Evolutionary conservation across 2,797 vertebrate genomes (phyloP).

Genomic region (Hippoglossus hippoglossus): DNA sequence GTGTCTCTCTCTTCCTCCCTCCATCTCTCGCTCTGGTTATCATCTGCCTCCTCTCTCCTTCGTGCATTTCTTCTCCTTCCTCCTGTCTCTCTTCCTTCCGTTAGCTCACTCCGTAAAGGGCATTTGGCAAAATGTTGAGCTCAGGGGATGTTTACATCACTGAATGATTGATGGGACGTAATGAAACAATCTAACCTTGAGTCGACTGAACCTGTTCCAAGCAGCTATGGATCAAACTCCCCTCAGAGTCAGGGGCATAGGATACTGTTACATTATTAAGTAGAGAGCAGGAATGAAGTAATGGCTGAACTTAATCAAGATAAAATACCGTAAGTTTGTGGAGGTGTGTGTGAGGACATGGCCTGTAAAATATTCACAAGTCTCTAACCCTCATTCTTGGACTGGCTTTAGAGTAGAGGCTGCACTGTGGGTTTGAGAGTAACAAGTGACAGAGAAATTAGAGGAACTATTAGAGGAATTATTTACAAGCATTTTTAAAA

Average conservation of each 20-base stretch:
- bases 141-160: slow-evolving; percentile 70
- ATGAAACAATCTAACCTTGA: slow-evolving; percentile 67
- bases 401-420: background rate
- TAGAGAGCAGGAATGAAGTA: slow-evolving; percentile 38
- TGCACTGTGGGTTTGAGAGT: background rate
- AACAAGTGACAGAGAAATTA: background rate
- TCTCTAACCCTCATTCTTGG: background rate
- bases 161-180: slow-evolving; percentile 66
- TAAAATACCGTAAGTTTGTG: background rate
- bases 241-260: slow-evolving; percentile 14
- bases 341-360: slow-evolving; percentile 2
- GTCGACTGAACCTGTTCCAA: slow-evolving; percentile 42
- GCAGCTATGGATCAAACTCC: slow-evolving; percentile 46
- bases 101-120: slow-evolving; percentile 39
- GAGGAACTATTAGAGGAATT: no score
- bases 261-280: slow-evolving; percentile 37
- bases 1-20: slow-evolving; percentile 44
- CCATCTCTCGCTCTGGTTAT: slow-evolving; percentile 47
- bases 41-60: slow-evolving; percentile 51
- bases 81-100: slow-evolving; percentile 41
- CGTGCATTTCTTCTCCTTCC: slow-evolving; percentile 34
- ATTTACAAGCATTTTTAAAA: no score
- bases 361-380: slow-evolving; percentile 20
- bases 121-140: slow-evolving; percentile 55
- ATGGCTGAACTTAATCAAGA: slow-evolving; percentile 33